Percentiles rank a stretch among this genome's conserved stretches.
Conservation (phyloP, 2,888 invertebrate species). For the Cactoblastis cactorum region DNA sequence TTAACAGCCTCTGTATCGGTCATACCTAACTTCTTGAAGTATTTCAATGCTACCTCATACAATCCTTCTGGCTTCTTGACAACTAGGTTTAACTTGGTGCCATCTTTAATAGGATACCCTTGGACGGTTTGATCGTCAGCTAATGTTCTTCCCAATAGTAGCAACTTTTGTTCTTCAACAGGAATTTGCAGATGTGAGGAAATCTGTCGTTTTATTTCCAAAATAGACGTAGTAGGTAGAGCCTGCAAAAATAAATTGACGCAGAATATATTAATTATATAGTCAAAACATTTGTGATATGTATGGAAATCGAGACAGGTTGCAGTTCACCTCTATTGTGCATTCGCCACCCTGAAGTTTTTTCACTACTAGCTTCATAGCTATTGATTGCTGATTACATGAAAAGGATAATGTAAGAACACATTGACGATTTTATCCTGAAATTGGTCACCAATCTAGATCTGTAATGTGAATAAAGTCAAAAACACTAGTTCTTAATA, state of each 20-base stretch:
- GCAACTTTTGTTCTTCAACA: constrained; percentile 83
- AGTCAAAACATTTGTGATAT: background rate
- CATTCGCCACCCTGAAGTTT: constrained; percentile 86
- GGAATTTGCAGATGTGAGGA: constrained; percentile 82
- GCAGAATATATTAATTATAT: too few relatives aligned
- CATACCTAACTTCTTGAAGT: constrained; percentile 79
- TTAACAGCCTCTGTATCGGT: constrained; percentile 82
- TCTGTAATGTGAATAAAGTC: too few relatives aligned
- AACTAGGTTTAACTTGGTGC: constrained; percentile 85
- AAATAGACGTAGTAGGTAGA: constrained; percentile 78
- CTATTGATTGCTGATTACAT: constrained; percentile 18
- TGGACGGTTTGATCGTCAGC: constrained; percentile 84
- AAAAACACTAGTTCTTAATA: too few relatives aligned
- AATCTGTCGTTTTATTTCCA: constrained; percentile 84
- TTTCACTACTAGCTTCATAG: constrained; percentile 86
- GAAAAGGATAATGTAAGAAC: background rate
- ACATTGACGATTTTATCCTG: background rate
- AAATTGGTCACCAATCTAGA: too few relatives aligned
- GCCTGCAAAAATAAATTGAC: too few relatives aligned
- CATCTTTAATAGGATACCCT: constrained; percentile 87
- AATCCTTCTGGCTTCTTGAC: constrained; percentile 84
- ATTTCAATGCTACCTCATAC: constrained; percentile 76
- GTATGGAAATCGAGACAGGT: constrained; percentile 15
- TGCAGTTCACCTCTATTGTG: constrained; percentile 77
- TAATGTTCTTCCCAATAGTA: constrained; percentile 85